Base-by-base conservation (phyloP, 2,888 invertebrate genomes). In the Monopis laevigella region DNA sequence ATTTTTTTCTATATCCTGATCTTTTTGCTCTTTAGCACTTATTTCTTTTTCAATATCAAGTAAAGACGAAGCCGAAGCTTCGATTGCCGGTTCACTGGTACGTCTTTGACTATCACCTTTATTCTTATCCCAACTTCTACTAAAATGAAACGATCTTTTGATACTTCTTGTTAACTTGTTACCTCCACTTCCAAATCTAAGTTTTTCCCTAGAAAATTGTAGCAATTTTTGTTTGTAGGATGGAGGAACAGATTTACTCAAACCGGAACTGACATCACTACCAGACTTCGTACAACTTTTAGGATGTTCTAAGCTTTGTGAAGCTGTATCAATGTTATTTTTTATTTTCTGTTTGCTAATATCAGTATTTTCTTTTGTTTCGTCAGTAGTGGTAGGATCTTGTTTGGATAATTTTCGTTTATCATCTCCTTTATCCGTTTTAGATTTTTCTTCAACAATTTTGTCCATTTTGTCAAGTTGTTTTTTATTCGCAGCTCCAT, bases 221-320 rank as follows among this genome's bases (percentile, higher is more conserved):
- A 82, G 46, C 42, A 82, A 47, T 50, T 82, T 82, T 46, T 82
- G 81, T 45, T 78, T 82, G 44, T 81, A 82, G 2, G 81, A 80
- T 1, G 81, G 81, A 2, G 82, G 82, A 1, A 82, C 82, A 55
- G 82, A 82, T 53, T 75, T 82, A 46, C 82, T 81, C 0, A 82
- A 54, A 0, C 73, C 77, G 1, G 71, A 64, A 52, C 72, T 74
- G 1, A 77, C 53, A 27, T 74, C 77, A 43, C 69, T 74, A 36
- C 69, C 73, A 42, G 72, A 71, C 56, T 71, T 77, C 0, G 69
- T 69, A 4, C 72, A 69, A 51, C 66, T 71, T 51, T 75, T 75
- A 0, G 77, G 77, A 50, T 73, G 77, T 40, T 78, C 75, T 43
- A 77, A 57, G 35, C 75, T 82, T 24, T 74, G 73, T 13, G 80